A percentile compares a stretch with the other conserved stretches of the same genome.
phyloP scores from a whole-genome alignment of 2,113 vertebrate genomes.

The Micronisus gabar region DNA sequence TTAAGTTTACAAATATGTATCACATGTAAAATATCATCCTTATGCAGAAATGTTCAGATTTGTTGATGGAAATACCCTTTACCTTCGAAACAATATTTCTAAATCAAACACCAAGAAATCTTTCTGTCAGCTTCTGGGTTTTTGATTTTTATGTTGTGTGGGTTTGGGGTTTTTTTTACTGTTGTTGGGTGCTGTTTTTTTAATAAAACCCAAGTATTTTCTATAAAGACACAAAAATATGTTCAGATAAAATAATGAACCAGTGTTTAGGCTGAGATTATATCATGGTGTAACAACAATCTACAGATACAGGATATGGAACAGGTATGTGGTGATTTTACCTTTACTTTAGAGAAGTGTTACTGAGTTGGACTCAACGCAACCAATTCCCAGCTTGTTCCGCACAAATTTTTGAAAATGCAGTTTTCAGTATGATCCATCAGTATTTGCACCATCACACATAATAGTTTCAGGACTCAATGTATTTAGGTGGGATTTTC shows the following conservation, averaged over 20 bases:
- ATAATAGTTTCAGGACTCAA: neutral
- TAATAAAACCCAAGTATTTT: neutral
- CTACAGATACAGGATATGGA: neutral
- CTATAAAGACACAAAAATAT: neutral
- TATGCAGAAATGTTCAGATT: neutral
- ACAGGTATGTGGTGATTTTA: neutral
- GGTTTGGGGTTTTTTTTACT: rapidly evolving
- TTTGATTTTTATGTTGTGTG: neutral
- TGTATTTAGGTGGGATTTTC: neutral
- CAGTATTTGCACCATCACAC: neutral
- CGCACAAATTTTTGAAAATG: neutral
- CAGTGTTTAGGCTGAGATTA: neutral
- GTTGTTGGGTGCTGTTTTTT: neutral
- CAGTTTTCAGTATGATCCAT: neutral
- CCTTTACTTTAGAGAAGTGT: neutral
- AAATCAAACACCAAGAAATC: neutral
- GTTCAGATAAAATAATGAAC: neutral
- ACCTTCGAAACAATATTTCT: neutral
- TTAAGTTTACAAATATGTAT: neutral
- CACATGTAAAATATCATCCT: neutral
- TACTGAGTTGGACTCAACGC: neutral
- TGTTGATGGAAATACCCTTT: neutral
- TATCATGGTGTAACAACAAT: neutral
- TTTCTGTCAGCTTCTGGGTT: neutral
- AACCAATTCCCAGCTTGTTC: neutral